Percentiles rank a stretch among this genome's conserved stretches.
phyloP scores from a whole-genome alignment of 1,140 invertebrate genomes.

The Brachionus calyciflorus region DNA sequence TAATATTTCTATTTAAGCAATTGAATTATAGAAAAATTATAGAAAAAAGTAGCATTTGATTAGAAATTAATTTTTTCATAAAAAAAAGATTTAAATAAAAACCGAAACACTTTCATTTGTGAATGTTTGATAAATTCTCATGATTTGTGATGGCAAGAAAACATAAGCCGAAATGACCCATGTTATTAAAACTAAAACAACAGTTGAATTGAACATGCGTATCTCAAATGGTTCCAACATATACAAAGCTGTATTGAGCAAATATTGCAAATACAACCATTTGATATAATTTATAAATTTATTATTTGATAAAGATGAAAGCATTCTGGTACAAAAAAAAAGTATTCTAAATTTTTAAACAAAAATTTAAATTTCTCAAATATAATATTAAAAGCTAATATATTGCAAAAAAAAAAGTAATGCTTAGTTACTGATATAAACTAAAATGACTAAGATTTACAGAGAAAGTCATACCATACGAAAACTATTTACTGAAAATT shows the following conservation, averaged over 20 bases:
- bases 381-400: too few species aligned
- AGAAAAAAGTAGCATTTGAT: not conserved
- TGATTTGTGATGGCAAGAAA: slow-evolving; percentile 41
- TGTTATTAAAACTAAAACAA: slow-evolving; percentile 14
- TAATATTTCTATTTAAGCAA: too few species aligned
- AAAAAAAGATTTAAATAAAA: slow-evolving; percentile 23
- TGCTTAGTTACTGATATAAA: too few species aligned
- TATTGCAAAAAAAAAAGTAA: too few species aligned
- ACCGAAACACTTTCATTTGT: slow-evolving; percentile 23
- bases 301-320: slow-evolving; percentile 27
- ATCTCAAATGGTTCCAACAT: slow-evolving; percentile 45
- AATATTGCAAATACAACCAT: slow-evolving; percentile 46
- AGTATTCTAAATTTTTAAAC: too few species aligned
- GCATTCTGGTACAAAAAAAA: not conserved
- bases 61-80: not conserved
- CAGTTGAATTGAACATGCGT: not conserved
- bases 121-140: slow-evolving; percentile 23
- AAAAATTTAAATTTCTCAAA: too few species aligned
- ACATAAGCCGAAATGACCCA: slow-evolving; percentile 24
- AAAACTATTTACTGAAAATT: too few species aligned
- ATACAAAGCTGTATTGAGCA: slow-evolving; percentile 44
- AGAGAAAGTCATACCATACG: too few species aligned
- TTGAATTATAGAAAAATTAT: too few species aligned
- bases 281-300: slow-evolving; percentile 38
- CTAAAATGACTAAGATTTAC: too few species aligned